phyloP scores from a whole-genome alignment of 2,113 vertebrate species.

The Barnardius zonarius region DNA sequence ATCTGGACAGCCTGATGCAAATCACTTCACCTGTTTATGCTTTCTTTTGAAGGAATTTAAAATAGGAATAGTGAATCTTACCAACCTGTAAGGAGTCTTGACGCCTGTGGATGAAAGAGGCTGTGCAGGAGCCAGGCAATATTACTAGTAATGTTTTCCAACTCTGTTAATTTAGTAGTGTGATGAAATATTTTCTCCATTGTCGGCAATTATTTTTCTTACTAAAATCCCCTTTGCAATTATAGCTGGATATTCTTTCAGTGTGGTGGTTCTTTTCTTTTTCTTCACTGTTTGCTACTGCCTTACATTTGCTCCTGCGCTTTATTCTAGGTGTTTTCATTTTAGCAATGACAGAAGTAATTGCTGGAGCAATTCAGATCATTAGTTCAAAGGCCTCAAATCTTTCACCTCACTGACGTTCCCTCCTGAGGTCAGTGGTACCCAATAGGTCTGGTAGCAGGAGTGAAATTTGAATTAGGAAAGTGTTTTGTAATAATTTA shows the following conservation, averaged over 20 bases:
- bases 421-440: neutral
- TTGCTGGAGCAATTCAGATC: neutral
- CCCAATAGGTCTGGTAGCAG: neutral
- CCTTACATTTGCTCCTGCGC: neutral
- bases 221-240: constrained; percentile 30
- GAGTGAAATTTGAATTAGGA: neutral
- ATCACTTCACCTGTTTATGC: neutral
- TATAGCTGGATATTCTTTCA: constrained; percentile 1
- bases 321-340: neutral
- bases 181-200: constrained; percentile 34
- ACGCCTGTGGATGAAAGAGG: neutral
- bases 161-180: neutral
- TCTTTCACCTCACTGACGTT: neutral
- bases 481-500: neutral
- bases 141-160: neutral
- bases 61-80: neutral
- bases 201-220: constrained; percentile 21
- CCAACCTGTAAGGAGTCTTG: neutral
- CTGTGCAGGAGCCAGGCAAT: neutral
- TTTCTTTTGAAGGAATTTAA: neutral
- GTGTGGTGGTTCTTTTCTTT: neutral
- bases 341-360: neutral
- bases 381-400: neutral
- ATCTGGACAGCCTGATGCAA: neutral
- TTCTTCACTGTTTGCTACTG: neutral